A percentile compares a stretch with the other conserved stretches of the same genome.
Conservation (phyloP, 1,140 invertebrate genomes). For the Penaeus indicus region DNA sequence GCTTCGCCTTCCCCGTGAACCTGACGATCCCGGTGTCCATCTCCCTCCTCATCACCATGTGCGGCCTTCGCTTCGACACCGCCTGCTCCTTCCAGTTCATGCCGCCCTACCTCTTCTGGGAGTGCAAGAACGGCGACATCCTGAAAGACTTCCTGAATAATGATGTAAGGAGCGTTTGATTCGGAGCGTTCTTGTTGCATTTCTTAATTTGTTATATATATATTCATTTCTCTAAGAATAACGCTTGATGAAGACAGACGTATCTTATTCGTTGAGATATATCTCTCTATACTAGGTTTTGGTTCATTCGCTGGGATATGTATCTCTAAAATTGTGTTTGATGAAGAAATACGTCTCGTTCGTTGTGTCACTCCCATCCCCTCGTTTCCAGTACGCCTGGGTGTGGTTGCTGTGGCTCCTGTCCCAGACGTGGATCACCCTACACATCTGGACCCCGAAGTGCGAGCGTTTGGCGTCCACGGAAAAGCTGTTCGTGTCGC, state of each 20-base stretch:
- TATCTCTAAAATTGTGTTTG: too few relatives aligned
- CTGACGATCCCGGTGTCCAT: constrained; percentile 91
- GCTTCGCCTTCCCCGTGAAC: constrained; percentile 94
- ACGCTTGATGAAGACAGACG: too few relatives aligned
- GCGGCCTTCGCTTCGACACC: constrained; percentile 86
- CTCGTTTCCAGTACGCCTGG: constrained; percentile 81
- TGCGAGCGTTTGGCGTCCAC: constrained; percentile 95
- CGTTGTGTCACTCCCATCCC: neutral
- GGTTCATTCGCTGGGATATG: too few relatives aligned
- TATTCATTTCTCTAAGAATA: too few relatives aligned
- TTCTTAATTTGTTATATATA: too few relatives aligned
- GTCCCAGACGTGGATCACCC: constrained; percentile 94
- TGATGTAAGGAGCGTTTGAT: constrained; percentile 72
- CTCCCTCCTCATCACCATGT: constrained; percentile 88
- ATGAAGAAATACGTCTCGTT: neutral
- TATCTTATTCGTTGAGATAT: too few relatives aligned
- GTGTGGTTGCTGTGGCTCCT: constrained; percentile 94
- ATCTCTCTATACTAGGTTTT: too few relatives aligned
- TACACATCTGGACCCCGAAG: constrained; percentile 98
- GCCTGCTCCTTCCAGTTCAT: constrained; percentile 82
- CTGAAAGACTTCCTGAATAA: constrained; percentile 87
- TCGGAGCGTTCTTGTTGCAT: too few relatives aligned
- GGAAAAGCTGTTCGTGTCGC: constrained; percentile 94
- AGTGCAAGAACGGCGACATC: constrained; percentile 85
- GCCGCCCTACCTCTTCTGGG: constrained; percentile 92